A percentile compares a stretch with the other conserved stretches of the same genome.
Conservation (phyloP, 2,113 vertebrate genomes). For the Ophiodon elongatus region DNA sequence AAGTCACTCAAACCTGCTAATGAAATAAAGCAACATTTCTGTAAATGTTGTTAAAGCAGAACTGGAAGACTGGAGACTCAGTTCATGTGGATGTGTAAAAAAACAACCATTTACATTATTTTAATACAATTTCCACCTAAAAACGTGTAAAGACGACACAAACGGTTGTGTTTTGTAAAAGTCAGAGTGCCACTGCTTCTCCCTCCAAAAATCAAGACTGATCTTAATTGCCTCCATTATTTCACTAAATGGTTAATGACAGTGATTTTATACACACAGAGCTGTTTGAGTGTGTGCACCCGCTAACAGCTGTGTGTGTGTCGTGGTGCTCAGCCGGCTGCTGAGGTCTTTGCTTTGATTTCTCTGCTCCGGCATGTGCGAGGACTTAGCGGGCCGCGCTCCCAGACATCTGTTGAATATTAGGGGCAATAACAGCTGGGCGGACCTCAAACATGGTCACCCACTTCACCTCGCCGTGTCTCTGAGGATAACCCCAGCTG, state of each 20-base stretch:
- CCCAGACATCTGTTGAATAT: constrained; percentile 84
- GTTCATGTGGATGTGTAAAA: not conserved
- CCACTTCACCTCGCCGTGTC: constrained; percentile 84
- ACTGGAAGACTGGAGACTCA: not conserved
- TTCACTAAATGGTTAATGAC: constrained; percentile 79
- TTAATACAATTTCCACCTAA: not conserved
- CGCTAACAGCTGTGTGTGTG: constrained; percentile 56
- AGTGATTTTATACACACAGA: constrained; percentile 70
- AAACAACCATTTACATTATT: not conserved
- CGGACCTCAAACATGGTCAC: constrained; percentile 84
- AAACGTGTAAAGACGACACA: not conserved
- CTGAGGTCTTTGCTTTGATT: constrained; percentile 75
- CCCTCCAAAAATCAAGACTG: constrained; percentile 63
- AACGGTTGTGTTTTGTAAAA: constrained; percentile 53
- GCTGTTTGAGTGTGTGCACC: constrained; percentile 55
- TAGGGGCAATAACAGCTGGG: constrained; percentile 85
- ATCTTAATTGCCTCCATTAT: constrained; percentile 77
- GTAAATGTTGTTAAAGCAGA: not conserved
- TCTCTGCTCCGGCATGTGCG: constrained; percentile 73
- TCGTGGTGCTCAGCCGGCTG: constrained; percentile 45
- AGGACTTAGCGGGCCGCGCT: constrained; percentile 76
- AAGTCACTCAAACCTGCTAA: constrained; percentile 3
- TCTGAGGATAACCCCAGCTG: constrained; percentile 84
- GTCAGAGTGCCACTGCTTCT: constrained; percentile 31
- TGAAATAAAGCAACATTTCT: not conserved